Percentiles rank a stretch among this genome's conserved stretches.
Conservation (phyloP, 2,797 vertebrate genomes). For the Pelodytes ibericus region DNA sequence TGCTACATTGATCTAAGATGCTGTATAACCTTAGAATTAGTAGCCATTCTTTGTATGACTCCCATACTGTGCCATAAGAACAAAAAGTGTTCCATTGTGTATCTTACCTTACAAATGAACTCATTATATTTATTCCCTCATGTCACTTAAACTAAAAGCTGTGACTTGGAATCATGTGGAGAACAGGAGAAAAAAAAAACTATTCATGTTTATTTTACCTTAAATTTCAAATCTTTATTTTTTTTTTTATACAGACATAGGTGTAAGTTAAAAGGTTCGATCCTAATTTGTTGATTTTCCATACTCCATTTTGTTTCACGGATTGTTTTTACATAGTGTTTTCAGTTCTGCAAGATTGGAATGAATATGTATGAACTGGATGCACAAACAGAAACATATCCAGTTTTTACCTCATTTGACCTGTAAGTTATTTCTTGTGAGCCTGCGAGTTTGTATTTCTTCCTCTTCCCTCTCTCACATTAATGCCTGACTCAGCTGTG, state of each 20-base stretch:
- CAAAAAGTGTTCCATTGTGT: slow-evolving; percentile 78
- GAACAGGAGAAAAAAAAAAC: slow-evolving; percentile 74
- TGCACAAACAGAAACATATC: no score
- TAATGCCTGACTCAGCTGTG: no score
- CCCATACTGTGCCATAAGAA: slow-evolving; percentile 76
- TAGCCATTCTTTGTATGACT: slow-evolving; percentile 71
- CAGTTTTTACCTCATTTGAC: no score
- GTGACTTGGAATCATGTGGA: slow-evolving; percentile 80
- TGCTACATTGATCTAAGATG: slow-evolving; percentile 79
- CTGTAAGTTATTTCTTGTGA: no score
- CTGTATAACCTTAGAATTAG: slow-evolving; percentile 72
- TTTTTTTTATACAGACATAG: no score
- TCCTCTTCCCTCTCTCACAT: no score
- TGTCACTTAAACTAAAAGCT: slow-evolving; percentile 73
- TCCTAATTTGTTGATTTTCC: not conserved
- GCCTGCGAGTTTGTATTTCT: no score
- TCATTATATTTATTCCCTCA: slow-evolving; percentile 78
- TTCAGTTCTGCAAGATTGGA: not conserved
- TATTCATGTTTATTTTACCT: slow-evolving; percentile 58
- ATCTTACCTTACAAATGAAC: slow-evolving; percentile 76
- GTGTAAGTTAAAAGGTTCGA: slow-evolving; percentile 23
- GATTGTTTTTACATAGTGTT: not conserved
- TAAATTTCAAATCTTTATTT: not conserved
- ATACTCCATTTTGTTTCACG: not conserved
- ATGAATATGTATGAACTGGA: no score